Conservation (phyloP, 2,113 vertebrate species). For the Corvus hawaiiensis region DNA sequence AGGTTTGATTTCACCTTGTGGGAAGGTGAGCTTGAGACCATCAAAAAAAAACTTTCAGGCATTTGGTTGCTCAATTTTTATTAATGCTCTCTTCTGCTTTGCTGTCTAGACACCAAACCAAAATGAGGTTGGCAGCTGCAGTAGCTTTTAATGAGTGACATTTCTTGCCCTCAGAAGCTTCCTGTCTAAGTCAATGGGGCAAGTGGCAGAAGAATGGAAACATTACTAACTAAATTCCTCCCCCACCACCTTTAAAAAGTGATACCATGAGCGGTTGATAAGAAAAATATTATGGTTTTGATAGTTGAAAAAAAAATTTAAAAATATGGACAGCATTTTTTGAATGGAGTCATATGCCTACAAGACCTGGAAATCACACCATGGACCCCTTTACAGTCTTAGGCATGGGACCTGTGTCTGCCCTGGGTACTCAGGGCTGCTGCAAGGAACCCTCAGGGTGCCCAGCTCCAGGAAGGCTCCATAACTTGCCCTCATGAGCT, state of each 20-base stretch:
- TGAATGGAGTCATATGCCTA: background rate
- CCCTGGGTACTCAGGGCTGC: background rate
- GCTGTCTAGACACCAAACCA: constrained; percentile 6
- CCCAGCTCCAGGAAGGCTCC: background rate
- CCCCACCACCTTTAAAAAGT: background rate
- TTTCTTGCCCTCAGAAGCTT: background rate
- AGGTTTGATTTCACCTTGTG: background rate
- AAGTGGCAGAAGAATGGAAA: background rate
- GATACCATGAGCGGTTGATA: background rate
- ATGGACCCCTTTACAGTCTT: background rate
- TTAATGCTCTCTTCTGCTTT: background rate
- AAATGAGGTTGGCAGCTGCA: background rate
- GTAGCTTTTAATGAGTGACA: background rate
- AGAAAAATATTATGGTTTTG: background rate
- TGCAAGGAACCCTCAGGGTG: background rate
- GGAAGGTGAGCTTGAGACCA: background rate
- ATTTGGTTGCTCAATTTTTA: background rate
- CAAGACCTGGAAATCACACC: background rate
- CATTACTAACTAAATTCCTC: background rate
- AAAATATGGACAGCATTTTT: background rate
- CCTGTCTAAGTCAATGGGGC: background rate
- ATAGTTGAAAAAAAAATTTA: background rate
- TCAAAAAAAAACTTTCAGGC: background rate
- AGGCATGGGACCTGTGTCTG: background rate
- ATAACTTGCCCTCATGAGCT: accelerated